Conservation (phyloP, 2,113 vertebrate species). For the Syrmaticus mikado region DNA sequence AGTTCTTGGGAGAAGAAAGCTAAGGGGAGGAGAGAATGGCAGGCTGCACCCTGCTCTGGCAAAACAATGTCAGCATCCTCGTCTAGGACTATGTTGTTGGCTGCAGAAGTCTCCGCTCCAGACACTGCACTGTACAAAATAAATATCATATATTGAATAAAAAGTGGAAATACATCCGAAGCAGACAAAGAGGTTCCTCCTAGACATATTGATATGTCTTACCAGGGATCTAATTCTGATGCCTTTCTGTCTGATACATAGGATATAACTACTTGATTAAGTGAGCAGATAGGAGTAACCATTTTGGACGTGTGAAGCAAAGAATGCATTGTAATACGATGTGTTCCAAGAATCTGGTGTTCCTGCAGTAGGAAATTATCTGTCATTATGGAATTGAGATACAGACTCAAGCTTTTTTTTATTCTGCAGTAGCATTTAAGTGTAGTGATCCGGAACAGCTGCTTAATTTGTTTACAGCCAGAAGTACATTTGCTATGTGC, state of each 20-base stretch:
- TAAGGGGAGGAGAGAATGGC: background rate
- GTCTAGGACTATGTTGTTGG: background rate
- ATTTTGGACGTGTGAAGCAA: background rate
- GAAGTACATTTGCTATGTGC: background rate
- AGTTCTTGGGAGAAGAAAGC: background rate
- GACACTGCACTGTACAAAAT: background rate
- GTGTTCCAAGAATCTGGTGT: background rate
- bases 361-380: background rate
- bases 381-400: background rate
- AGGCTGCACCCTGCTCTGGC: background rate
- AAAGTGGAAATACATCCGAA: background rate
- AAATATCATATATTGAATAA: background rate
- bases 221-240: background rate
- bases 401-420: background rate
- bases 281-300: background rate
- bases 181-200: background rate
- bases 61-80: background rate
- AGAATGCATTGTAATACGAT: background rate
- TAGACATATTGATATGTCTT: background rate
- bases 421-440: background rate
- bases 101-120: background rate
- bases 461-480: background rate
- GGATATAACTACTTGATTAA: background rate
- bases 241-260: background rate
- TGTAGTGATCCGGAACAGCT: background rate